Conservation (phyloP, 2,888 invertebrate genomes). For the Trissolcus brochymenae region DNA sequence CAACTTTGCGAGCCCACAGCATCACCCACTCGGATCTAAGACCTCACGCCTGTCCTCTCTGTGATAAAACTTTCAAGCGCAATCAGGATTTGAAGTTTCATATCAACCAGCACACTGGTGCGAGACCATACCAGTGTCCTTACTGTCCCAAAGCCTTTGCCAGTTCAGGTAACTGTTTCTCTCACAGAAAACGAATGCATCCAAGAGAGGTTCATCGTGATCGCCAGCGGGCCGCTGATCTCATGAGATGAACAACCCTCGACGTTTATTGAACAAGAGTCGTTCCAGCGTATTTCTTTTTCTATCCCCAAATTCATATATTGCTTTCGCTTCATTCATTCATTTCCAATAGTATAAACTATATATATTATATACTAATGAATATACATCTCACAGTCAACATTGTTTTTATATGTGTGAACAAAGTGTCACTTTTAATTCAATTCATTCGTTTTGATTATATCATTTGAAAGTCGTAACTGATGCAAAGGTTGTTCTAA, state of each 20-base stretch:
- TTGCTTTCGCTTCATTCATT: too few relatives aligned
- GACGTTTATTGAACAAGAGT: conserved; percentile 60
- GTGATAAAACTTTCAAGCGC: conserved; percentile 84
- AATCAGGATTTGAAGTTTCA: conserved; percentile 87
- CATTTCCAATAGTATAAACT: not conserved
- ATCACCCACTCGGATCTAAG: conserved; percentile 83
- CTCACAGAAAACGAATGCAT: conserved; percentile 85
- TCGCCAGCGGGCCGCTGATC: conserved; percentile 78
- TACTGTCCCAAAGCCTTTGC: conserved; percentile 85
- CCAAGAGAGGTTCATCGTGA: conserved; percentile 80
- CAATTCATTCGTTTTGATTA: too few relatives aligned
- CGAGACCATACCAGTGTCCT: conserved; percentile 84
- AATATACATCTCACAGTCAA: not conserved
- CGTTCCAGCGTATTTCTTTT: conserved; percentile 47
- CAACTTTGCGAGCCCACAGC: conserved; percentile 83
- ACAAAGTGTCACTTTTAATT: too few relatives aligned
- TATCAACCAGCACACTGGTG: conserved; percentile 86
- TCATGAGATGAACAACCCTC: conserved; percentile 77
- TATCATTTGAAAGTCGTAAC: too few relatives aligned
- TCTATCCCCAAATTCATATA: not conserved
- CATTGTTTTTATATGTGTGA: too few relatives aligned
- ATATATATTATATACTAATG: too few relatives aligned
- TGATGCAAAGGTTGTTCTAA: conserved; percentile 33
- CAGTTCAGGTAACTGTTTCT: conserved; percentile 85
- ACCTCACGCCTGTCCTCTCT: conserved; percentile 83